phyloP scores from a whole-genome alignment of 2,797 vertebrate species.

The Chloroceryle amazona region DNA sequence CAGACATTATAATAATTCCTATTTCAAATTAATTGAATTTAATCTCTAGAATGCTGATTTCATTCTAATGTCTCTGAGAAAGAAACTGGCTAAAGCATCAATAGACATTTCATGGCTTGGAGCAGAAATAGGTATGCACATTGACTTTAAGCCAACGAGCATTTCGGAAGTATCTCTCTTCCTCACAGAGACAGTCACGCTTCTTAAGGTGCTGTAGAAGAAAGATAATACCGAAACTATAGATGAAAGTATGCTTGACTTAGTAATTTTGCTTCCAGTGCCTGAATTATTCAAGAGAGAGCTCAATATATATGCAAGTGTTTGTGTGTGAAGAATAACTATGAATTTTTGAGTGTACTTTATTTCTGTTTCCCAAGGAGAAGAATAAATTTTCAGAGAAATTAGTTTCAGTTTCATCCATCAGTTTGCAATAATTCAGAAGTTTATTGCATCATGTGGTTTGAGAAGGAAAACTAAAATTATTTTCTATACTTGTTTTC shows the following conservation, averaged over 20 bases:
- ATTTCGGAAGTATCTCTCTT: not conserved
- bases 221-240: conserved; percentile 6
- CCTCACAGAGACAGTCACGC: not conserved
- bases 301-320: not conserved
- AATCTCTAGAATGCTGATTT: not conserved
- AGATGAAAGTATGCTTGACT: not conserved
- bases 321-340: not conserved
- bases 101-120: not conserved
- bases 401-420: not conserved
- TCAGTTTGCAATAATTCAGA: not conserved
- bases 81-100: not conserved
- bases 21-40: not conserved
- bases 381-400: not conserved
- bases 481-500: not conserved
- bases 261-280: not conserved
- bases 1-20: not conserved
- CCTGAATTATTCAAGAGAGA: not conserved
- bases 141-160: not conserved
- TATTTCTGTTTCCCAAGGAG: not conserved
- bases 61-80: not conserved
- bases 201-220: not conserved
- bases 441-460: not conserved
- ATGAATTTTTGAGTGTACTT: not conserved
- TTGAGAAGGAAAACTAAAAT: not conserved
- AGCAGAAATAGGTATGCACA: not conserved